These are phyloP conservation scores for Ianthella basta DNA, from an alignment of 37 sponge, comb jelly and placozoan genomes.

Conservation along the genomic window DNA sequence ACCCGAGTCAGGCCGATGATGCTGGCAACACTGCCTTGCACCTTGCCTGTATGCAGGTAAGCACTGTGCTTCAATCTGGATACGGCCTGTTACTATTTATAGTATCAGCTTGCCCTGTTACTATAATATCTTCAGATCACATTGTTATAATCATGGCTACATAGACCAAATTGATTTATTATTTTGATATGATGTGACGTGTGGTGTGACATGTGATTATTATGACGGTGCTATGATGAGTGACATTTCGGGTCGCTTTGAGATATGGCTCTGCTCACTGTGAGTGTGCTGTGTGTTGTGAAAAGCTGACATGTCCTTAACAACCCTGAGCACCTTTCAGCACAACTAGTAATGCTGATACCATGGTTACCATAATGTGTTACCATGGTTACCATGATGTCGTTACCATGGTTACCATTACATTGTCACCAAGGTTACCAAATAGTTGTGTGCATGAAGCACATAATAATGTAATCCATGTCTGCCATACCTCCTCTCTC, in stretches of 20 bases:
- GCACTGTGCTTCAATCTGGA: background rate
- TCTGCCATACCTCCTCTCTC: background rate
- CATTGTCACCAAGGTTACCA: background rate
- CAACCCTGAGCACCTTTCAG: too few relatives aligned
- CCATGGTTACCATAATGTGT: background rate
- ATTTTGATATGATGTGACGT: too few relatives aligned
- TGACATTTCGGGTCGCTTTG: too few relatives aligned
- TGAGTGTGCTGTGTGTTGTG: too few relatives aligned
- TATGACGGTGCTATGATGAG: too few relatives aligned
- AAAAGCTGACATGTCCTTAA: too few relatives aligned
- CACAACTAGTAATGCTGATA: background rate
- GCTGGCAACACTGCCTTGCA: constrained; percentile 79
- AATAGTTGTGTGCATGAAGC: background rate
- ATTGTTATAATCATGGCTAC: too few relatives aligned
- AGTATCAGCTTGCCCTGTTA: too few relatives aligned
- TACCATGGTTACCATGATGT: background rate
- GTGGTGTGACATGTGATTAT: too few relatives aligned
- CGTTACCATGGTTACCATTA: background rate
- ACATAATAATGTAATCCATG: background rate
- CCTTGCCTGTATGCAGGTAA: constrained; percentile 72
- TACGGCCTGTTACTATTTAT: background rate
- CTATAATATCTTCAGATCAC: too few relatives aligned
- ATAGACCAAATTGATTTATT: too few relatives aligned
- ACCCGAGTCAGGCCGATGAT: constrained; percentile 54
- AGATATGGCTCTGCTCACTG: too few relatives aligned